A percentile compares a stretch with the other conserved stretches of the same genome.
Conservation (phyloP, 2,888 invertebrate species). For the Archaeoteleia sp. region DNA sequence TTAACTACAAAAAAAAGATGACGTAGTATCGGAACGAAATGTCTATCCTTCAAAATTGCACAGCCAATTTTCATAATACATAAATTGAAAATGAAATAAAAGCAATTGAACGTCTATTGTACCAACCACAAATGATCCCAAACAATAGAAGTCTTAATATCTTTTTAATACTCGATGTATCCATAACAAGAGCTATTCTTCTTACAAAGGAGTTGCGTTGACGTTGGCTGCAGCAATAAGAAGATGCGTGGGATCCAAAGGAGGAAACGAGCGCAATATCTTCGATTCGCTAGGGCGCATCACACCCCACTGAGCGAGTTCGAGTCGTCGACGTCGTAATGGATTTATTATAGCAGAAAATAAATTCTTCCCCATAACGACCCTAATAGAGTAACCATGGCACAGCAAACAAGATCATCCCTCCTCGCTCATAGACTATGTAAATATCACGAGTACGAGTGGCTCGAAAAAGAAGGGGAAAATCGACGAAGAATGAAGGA, state of each 20-base stretch:
- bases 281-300: slow-evolving; percentile 49
- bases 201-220: neutral
- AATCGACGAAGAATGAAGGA: slow-evolving; percentile 43
- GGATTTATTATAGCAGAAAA: slow-evolving; percentile 74
- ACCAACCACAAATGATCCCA: too few species aligned
- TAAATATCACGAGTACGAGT: slow-evolving; percentile 66
- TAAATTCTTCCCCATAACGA: slow-evolving; percentile 73
- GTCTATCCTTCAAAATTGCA: too few species aligned
- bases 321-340: slow-evolving; percentile 67
- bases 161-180: neutral
- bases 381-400: slow-evolving; percentile 73
- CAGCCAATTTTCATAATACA: too few species aligned
- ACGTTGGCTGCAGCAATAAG: too few species aligned
- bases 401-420: slow-evolving; percentile 74
- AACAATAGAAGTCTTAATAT: too few species aligned
- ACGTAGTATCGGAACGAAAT: too few species aligned
- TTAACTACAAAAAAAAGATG: slow-evolving; percentile 12
- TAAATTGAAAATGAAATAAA: too few species aligned
- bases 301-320: slow-evolving; percentile 57
- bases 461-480: slow-evolving; percentile 37
- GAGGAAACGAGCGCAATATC: slow-evolving; percentile 32
- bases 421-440: slow-evolving; percentile 72
- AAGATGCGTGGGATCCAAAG: slow-evolving; percentile 20
- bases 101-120: too few species aligned
- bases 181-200: neutral